Conservation (phyloP, 2,797 vertebrate genomes). For the Typhlichthys subterraneus region DNA sequence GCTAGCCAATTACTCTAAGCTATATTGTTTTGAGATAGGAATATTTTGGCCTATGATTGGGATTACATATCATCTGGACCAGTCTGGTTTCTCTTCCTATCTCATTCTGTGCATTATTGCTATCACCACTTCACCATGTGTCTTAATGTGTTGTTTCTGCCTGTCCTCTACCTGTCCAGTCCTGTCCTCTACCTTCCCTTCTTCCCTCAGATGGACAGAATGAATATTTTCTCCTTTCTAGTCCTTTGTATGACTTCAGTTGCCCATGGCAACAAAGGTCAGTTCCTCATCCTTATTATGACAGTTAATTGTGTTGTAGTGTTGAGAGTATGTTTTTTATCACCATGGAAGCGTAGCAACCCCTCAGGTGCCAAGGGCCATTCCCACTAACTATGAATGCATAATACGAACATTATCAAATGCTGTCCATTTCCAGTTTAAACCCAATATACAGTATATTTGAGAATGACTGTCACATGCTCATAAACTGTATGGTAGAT, state of each 20-base stretch:
- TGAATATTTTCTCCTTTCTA: slow-evolving; percentile 83
- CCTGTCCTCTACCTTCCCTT: slow-evolving; percentile 39
- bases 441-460: neutral
- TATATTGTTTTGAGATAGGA: slow-evolving; percentile 4
- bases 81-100: slow-evolving; percentile 49
- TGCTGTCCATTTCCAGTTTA: neutral
- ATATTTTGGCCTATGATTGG: too few relatives aligned
- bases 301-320: slow-evolving; percentile 61
- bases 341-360: slow-evolving; percentile 30
- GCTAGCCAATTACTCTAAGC: slow-evolving; percentile 1
- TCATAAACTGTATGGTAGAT: slow-evolving; percentile 11
- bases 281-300: slow-evolving; percentile 75
- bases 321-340: slow-evolving; percentile 45
- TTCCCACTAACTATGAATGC: slow-evolving; percentile 4
- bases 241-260: slow-evolving; percentile 81
- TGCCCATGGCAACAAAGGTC: slow-evolving; percentile 85
- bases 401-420: neutral
- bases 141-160: slow-evolving; percentile 73
- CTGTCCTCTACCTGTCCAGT: slow-evolving; percentile 45
- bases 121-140: slow-evolving; percentile 21
- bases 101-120: slow-evolving; percentile 20
- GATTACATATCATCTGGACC: neutral
- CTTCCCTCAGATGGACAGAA: slow-evolving; percentile 83
- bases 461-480: neutral
- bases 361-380: slow-evolving; percentile 17